Base-by-base conservation (phyloP, 2,888 invertebrate genomes). In the Acleris holmiana region DNA sequence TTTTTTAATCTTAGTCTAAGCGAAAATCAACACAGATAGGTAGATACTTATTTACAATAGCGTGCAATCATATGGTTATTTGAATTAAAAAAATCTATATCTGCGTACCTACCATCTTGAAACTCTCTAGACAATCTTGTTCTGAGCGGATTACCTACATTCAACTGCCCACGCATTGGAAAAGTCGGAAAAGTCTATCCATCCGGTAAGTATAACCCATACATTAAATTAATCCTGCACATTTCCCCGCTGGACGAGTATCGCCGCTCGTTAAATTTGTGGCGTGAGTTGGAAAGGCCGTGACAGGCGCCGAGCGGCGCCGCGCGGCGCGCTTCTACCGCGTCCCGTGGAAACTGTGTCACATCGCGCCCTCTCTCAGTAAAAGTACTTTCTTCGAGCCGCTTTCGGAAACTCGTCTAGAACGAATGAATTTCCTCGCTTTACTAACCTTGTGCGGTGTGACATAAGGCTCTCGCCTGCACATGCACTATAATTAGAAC, bases 381-480 rank as follows among this genome's bases (percentile, higher is more conserved):
- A 92, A 91, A 91, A 92, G 91, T 89, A 90, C 91, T 92, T 91
- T 91, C 91, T 90, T 91, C 88, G 76, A 82, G 83, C 88, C 88
- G 89, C 89, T 90, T 91, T 91, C 89, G 84, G 89, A 92, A 91
- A 90, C 87, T 83, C 76, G 89, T 83, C 85, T 84, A 80, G 83
- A 85, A 84, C 83, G 78, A 83, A 59, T 60, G 64, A 62, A 86
- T 86, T 89, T 89, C 84, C 87, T 86, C 81, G 78, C 78, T 83
- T 80, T 78, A 81, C 82, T 86, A 89, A 88, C 87, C 88, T 89
- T 88, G 87, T 86, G 79, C 80, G 79, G 77, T 76, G 85, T 91
- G 89, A 89, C 89, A 91, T 89, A 90, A 91, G 87, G 79, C 74
- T 76, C 73, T 80, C 67, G 80, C 75, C 77, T 78, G 79, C 74